Evolutionary conservation across 2,113 vertebrate genomes (phyloP).

Genomic region (Anoura caudifer): DNA sequence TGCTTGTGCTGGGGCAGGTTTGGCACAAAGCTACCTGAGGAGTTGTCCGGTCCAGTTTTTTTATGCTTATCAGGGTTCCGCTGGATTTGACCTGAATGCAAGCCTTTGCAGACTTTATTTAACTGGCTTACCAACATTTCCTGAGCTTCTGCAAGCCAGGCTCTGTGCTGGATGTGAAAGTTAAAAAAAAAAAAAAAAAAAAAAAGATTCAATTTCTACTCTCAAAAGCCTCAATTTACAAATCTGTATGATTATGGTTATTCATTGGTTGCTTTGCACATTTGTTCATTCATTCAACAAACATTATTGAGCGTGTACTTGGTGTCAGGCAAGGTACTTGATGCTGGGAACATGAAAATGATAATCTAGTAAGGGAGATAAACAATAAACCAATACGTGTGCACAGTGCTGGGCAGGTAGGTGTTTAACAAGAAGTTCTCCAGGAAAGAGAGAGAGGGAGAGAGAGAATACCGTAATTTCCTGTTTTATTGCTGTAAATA

Average conservation of each 20-base stretch:
- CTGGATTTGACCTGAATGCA: not conserved
- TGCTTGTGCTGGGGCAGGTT: not conserved
- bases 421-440: not conserved
- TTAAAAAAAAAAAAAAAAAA: not conserved
- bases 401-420: not conserved
- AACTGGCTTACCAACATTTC: not conserved
- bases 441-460: not conserved
- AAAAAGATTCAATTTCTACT: not conserved
- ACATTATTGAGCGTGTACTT: not conserved
- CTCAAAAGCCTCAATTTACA: not conserved
- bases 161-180: not conserved
- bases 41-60: not conserved
- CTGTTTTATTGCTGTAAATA: not conserved
- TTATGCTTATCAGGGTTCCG: not conserved
- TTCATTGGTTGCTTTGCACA: not conserved
- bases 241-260: not conserved
- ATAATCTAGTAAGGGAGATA: not conserved
- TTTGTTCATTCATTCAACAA: not conserved
- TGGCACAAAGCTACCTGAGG: not conserved
- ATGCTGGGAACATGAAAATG: not conserved
- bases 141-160: not conserved
- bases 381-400: not conserved
- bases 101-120: not conserved
- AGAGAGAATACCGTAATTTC: not conserved
- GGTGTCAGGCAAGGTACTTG: not conserved